Base-by-base conservation (phyloP, 2,888 invertebrate genomes). In the Hydraecia micacea region DNA sequence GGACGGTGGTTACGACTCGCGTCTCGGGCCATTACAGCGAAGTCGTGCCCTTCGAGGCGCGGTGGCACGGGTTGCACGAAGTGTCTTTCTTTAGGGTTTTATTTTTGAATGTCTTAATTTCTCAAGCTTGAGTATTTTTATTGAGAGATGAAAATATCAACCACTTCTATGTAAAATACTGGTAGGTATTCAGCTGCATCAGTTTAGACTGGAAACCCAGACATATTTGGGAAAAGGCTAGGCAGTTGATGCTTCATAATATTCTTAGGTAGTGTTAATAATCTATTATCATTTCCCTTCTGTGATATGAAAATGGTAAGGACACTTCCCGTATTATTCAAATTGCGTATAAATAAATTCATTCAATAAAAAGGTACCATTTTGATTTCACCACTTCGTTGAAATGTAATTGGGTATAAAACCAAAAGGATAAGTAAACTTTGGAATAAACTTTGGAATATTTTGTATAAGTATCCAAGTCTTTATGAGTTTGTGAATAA, bases 11-110 rank as follows among this genome's bases (percentile, higher is more conserved):
- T 49, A 76, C 52, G 73, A 77, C 65, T 63, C 8, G 28, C 32
- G 71, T 68, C 71, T 63, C 46, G 36, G 15, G 71, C 65, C 76
- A 80, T 84, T 65, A 80, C 28, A 73, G 63, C 67, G n/a, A 46
- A 70, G 67, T 65, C 84, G 71, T 60, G 76, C n/a, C 80, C 80
- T 84, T 74, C 71, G 13, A 80, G 18, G n/a, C 68, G 36, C 32
- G 42, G 67, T 63, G 60, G 58, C 65, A 72, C 63, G 62, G 49
- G 21, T 60, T 71, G 52, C 73, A 66, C 49, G 42, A 65, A 28
- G 52, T 76, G 36, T 65, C 25, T 55, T 70, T 55, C 36, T 55
- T n/a, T 36, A 2, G 7, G 1, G n/a, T 55, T 36, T n/a, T 18
- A 18, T 55, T 36, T 69, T 18, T 25, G 6, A 69, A 69, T 36